phyloP scores from a whole-genome alignment of 2,113 vertebrate species.

The Lagopus leucura region DNA sequence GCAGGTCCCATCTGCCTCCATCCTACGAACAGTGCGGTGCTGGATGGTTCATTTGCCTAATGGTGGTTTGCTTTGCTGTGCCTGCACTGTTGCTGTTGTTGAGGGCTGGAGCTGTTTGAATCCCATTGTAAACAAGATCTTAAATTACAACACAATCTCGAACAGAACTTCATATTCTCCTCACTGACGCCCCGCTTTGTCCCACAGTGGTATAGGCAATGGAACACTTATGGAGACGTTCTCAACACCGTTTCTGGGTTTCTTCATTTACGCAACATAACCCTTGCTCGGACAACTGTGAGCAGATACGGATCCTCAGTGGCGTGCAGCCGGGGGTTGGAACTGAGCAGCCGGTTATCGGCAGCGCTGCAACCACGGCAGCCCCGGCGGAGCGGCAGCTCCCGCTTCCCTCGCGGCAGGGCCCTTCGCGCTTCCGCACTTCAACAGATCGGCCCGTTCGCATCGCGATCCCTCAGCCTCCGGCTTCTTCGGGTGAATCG shows the following conservation, averaged over 20 bases:
- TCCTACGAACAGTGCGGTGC: background rate
- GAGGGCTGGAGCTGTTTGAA: background rate
- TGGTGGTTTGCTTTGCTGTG: background rate
- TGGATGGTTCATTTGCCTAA: background rate
- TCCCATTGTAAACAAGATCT: background rate
- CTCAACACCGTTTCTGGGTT: too few relatives aligned
- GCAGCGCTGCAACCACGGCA: background rate
- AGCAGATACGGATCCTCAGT: background rate
- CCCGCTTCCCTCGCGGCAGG: fast-evolving
- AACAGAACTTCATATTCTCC: background rate
- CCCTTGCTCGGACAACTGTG: background rate
- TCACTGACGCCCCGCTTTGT: background rate
- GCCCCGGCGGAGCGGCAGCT: background rate
- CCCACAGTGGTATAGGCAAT: background rate
- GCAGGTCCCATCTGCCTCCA: background rate
- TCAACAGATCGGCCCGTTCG: fast-evolving
- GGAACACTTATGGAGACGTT: fast-evolving
- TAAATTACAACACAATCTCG: background rate
- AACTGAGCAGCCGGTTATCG: background rate
- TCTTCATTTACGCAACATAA: background rate
- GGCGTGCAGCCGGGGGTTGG: fast-evolving
- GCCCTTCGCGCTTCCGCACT: fast-evolving
- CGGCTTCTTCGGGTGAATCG: fast-evolving
- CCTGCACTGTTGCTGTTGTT: background rate
- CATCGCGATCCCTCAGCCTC: fast-evolving